Base-by-base conservation (phyloP, 2,888 invertebrate species). In the Eupithecia abbreviata region DNA sequence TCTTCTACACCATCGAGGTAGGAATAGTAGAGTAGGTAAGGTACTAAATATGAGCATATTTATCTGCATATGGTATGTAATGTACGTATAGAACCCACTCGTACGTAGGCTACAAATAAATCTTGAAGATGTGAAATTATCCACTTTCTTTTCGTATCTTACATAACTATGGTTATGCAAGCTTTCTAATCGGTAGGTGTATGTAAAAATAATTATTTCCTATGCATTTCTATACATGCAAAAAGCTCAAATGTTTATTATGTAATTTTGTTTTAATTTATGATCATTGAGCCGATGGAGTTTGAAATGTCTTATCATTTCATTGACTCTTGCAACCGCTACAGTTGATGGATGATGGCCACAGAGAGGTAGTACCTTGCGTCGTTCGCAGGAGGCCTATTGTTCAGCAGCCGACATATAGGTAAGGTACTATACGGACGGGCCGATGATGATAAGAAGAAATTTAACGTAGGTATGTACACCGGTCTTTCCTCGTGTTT, bases 111-210 rank as follows among this genome's bases (percentile, higher is more conserved):
- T 62, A 62, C 18, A 62, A 62, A 30, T 30, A 30, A 62, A 69
- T 69, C 69, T 18, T 47, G 69, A 65, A 65, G 65, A 51, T 76
- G 73, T 58, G 58, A 77, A 77, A 77, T 71, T 68, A 58, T 68
- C 74, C 62, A 77, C 77, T 77, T 77, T 77, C 77, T 74, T 73
- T 74, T 67, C 43, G 55, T 75, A 73, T 66, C 76, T 51, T 62
- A 12, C 62, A 69, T 69, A 68, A 69, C 45, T 18, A 30, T 69
- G 66, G 30, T 12, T 43, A 72, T 68, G 42, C 66, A 42, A 76
- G 71, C 72, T 77, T 74, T 77, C 74, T 77, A 77, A 74, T 71
- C 68, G 65, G 47, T 43, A 15, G 42, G 13, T 67, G 7, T 42
- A 7, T 66, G 2, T 41, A 18, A 72, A 73, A 74, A 74, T 71